Base-by-base conservation (phyloP, 1,140 invertebrate species). In the Acromyrmex echinatior region DNA sequence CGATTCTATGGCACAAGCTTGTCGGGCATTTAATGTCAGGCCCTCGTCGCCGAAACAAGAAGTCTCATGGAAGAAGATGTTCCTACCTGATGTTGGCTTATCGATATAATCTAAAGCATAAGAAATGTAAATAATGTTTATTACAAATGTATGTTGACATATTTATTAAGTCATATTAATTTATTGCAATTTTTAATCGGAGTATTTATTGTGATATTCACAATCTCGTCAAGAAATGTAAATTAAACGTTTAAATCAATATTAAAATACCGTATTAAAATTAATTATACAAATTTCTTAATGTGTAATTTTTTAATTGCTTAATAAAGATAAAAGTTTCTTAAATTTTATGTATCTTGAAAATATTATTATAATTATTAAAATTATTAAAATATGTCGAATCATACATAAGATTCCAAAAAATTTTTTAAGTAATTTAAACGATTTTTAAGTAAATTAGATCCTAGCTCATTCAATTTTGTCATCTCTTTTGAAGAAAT, bases 1-100 rank as follows among this genome's bases (percentile, higher is more conserved):
- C 0, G 97, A 97, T 94, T 97, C 97, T 1, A 97, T 96, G 0
- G 97, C 96, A 89, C 97, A 97, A 0, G 97, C 97, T 90, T 97
- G 96, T 25, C 97, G 93, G 0, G 96, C 81, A 31, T 93, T 96
- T 28, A 97, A 88, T 12, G 93, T 76, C 1, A 94, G 91, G 78
- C 94, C 95, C 4, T 92, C 92, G 14, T 92, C 92, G 0, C 88
- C 87, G 87, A 94, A 95, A 56, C 96, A 96, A 0, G 95, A 96
- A 2, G 96, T 97, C 88, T 97, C 96, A 62, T 96, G 96, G 84
- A 97, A 96, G 86, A 97, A 97, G 66, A 97, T 96, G 63, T 93
- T 95, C 12, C 86, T 95, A 31, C 96, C 96, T 2, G n/a, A 16
- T 1, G 10, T 53, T 35, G 68, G 62, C 10, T 45, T 68, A 6